Percentiles rank a stretch among this genome's conserved stretches.
Conservation (phyloP, 2,888 invertebrate species). For the Theristus sp. region DNA sequence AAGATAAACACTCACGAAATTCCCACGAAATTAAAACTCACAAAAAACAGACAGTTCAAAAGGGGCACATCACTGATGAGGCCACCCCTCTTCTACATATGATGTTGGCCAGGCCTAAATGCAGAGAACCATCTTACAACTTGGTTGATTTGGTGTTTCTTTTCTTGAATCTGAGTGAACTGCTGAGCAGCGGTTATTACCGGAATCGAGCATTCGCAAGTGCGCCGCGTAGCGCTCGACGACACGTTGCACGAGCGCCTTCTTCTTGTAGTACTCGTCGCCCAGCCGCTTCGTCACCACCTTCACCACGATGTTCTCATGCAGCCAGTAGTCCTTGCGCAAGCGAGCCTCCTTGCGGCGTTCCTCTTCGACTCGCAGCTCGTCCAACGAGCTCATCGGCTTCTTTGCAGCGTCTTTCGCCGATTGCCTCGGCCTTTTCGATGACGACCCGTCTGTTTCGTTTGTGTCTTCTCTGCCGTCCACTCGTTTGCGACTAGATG, state of each 20-base stretch:
- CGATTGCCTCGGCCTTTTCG: not conserved
- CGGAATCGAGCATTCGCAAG: not conserved
- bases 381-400: not conserved
- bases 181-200: too few relatives aligned
- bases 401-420: not conserved
- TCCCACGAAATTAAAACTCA: not conserved
- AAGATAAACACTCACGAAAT: not conserved
- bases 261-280: conserved; percentile 68
- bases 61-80: not conserved
- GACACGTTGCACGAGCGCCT: conserved; percentile 50
- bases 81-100: too few relatives aligned
- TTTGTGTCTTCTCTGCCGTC: not conserved
- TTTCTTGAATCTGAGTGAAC: too few relatives aligned
- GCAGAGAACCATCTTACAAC: too few relatives aligned
- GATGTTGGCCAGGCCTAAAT: too few relatives aligned
- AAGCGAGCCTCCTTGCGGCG: conserved; percentile 48
- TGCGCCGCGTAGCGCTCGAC: conserved; percentile 21
- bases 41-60: not conserved
- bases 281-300: conserved; percentile 65
- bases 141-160: too few relatives aligned
- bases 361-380: not conserved
- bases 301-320: conserved; percentile 36
- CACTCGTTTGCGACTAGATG: not conserved
- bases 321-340: conserved; percentile 67
- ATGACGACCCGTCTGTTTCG: too few relatives aligned